phyloP scores from a whole-genome alignment of 1,140 invertebrate genomes.

The Coptotermes formosanus region DNA sequence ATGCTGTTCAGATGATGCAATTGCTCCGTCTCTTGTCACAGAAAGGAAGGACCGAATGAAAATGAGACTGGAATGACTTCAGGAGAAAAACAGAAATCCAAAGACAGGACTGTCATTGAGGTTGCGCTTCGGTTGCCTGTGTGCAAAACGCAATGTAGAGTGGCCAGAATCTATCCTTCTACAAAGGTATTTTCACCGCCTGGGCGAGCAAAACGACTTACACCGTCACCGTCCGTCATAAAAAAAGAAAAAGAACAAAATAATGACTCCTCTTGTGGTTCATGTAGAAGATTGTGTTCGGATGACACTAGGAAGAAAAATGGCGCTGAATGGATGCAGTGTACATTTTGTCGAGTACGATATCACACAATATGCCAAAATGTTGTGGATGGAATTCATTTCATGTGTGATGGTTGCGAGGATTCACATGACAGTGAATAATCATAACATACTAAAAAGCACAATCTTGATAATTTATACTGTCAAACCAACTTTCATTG shows the following conservation, averaged over 20 bases:
- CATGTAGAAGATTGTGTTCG: not conserved
- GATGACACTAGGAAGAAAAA: not conserved
- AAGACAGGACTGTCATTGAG: no score
- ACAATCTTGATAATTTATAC: no score
- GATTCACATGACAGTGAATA: no score
- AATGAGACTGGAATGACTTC: no score
- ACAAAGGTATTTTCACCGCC: not conserved
- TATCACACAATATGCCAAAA: not conserved
- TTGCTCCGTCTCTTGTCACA: constrained; percentile 7
- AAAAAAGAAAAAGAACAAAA: not conserved
- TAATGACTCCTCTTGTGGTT: not conserved
- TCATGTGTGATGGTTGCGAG: constrained; percentile 6
- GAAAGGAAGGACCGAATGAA: no score
- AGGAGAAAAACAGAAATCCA: not conserved
- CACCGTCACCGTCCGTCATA: not conserved
- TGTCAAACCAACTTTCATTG: no score
- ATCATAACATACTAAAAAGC: no score
- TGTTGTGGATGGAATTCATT: not conserved
- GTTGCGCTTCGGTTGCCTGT: not conserved
- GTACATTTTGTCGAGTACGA: not conserved
- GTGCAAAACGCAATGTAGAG: not conserved
- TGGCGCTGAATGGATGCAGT: constrained; percentile 2
- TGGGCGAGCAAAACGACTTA: not conserved
- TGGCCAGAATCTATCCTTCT: not conserved
- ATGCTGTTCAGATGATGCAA: constrained; percentile 22